These are phyloP conservation scores for Argynnis bischoffii DNA, from an alignment of 2,888 invertebrate genomes.

Conservation along the genomic window DNA sequence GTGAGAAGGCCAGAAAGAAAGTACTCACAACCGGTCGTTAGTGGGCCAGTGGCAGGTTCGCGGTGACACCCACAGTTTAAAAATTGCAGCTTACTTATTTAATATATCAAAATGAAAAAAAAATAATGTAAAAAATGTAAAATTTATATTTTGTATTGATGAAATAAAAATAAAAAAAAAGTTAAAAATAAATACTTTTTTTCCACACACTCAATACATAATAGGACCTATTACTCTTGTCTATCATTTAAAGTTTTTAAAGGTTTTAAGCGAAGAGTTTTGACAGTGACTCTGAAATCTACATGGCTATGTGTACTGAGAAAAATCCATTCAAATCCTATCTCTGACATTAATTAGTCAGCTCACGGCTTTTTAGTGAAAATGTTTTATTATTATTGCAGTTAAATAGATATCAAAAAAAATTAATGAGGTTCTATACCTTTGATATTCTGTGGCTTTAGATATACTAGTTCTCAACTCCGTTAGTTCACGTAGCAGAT, in stretches of 20 bases:
- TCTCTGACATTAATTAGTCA: too few species aligned
- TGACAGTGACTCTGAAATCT: too few species aligned
- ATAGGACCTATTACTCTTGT: too few species aligned
- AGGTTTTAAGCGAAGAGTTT: too few species aligned
- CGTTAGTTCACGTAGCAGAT: slow-evolving; percentile 35
- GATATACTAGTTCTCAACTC: slow-evolving; percentile 30
- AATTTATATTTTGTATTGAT: not conserved
- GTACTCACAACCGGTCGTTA: slow-evolving; percentile 76
- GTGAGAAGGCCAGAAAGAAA: slow-evolving; percentile 79
- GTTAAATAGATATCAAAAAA: too few species aligned
- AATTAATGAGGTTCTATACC: not conserved
- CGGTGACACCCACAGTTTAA: slow-evolving; percentile 25
- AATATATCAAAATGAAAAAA: not conserved
- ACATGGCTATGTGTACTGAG: too few species aligned
- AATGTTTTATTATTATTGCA: too few species aligned
- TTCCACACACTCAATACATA: too few species aligned
- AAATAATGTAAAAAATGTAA: not conserved
- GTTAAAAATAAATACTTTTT: too few species aligned
- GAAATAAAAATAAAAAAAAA: not conserved
- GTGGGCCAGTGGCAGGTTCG: slow-evolving; percentile 59
- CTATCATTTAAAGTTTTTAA: too few species aligned
- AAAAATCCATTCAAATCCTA: too few species aligned
- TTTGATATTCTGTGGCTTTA: slow-evolving; percentile 18
- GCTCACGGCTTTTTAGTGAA: too few species aligned
- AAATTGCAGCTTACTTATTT: slow-evolving; percentile 17